A percentile compares a stretch with the other conserved stretches of the same genome.
Conservation (phyloP, 2,113 vertebrate species). For the Larimichthys polyactis region DNA sequence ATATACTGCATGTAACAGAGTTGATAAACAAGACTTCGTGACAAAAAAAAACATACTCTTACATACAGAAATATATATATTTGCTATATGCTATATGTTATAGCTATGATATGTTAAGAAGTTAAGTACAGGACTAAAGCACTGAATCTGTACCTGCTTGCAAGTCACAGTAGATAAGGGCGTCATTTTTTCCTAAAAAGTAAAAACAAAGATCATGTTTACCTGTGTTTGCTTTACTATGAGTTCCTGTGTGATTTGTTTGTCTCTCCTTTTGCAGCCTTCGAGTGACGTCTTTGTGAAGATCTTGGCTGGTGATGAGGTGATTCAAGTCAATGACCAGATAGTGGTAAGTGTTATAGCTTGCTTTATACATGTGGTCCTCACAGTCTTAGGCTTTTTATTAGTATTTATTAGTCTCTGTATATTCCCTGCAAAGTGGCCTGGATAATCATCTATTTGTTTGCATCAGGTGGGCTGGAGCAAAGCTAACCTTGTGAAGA, state of each 20-base stretch:
- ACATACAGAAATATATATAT: too few species aligned
- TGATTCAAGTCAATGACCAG: conserved; percentile 93
- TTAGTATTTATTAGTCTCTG: not conserved
- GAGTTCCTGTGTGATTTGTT: not conserved
- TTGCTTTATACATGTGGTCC: not conserved
- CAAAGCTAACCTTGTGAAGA: conserved; percentile 84
- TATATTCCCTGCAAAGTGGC: not conserved
- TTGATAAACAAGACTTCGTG: too few species aligned
- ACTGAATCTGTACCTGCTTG: not conserved
- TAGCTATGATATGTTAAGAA: too few species aligned
- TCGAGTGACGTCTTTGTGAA: conserved; percentile 71
- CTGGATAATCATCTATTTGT: not conserved
- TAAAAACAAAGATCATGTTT: not conserved
- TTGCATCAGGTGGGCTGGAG: conserved; percentile 93
- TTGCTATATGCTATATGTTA: too few species aligned
- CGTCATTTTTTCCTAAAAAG: not conserved
- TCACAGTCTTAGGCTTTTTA: not conserved
- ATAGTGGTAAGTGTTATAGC: conserved; percentile 90
- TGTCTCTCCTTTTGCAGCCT: conserved; percentile 63
- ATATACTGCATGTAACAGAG: too few species aligned
- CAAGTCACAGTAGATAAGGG: not conserved
- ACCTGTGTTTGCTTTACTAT: not conserved
- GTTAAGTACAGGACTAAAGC: not conserved
- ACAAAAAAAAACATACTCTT: too few species aligned
- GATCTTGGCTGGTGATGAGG: conserved; percentile 92